Evolutionary conservation across 2,888 invertebrate species (phyloP).

Genomic region (Lypha dubia): DNA sequence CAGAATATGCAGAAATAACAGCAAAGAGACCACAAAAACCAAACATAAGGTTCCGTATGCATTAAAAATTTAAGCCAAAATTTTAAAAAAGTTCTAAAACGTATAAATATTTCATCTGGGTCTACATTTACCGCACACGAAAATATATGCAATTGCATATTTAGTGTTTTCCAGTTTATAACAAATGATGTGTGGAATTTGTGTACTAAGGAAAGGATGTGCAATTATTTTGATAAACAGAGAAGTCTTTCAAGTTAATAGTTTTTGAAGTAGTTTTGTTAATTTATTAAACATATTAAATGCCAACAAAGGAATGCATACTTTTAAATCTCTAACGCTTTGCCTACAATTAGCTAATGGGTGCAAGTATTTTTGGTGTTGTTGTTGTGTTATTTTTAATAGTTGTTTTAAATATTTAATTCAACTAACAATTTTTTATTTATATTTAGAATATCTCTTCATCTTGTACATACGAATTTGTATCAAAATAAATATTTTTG

Average conservation of each 20-base stretch:
- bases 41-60: too few relatives aligned
- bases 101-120: too few relatives aligned
- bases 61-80: too few relatives aligned
- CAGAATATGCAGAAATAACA: too few relatives aligned
- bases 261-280: not conserved
- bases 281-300: not conserved
- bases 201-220: not conserved
- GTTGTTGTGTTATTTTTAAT: not conserved
- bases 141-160: too few relatives aligned
- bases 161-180: too few relatives aligned
- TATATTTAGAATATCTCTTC: slow-evolving; percentile 47
- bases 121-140: too few relatives aligned
- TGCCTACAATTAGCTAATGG: not conserved
- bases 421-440: slow-evolving; percentile 39
- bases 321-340: slow-evolving; percentile 32
- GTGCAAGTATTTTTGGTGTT: slow-evolving; percentile 15
- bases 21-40: too few relatives aligned
- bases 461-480: slow-evolving; percentile 13
- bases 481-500: slow-evolving; percentile 46
- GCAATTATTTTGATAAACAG: not conserved
- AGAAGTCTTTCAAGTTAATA: not conserved
- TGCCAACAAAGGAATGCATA: slow-evolving; percentile 48
- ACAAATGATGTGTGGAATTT: too few relatives aligned
- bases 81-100: too few relatives aligned
- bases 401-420: slow-evolving; percentile 19